Evolutionary conservation across 2,797 vertebrate species (phyloP).

Genomic region (Takifugu rubripes): DNA sequence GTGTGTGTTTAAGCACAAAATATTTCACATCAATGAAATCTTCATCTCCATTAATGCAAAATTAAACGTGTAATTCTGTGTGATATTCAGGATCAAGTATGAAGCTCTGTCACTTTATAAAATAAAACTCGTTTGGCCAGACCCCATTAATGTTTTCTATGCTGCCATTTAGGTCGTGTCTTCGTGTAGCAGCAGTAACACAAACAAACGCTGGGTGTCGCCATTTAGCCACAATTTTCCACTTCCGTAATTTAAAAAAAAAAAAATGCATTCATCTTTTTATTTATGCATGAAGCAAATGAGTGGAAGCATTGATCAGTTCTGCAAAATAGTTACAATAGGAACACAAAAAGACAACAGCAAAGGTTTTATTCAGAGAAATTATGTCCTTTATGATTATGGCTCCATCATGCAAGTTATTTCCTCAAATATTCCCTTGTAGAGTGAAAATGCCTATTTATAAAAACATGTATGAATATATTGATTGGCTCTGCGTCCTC

Average conservation of each 20-base stretch:
- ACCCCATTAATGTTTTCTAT: neutral
- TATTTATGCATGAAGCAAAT: too few species aligned
- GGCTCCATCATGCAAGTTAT: constrained; percentile 1
- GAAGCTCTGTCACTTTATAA: too few species aligned
- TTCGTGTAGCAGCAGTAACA: constrained; percentile 5
- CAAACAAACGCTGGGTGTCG: constrained; percentile 49
- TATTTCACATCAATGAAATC: too few species aligned
- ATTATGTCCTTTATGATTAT: constrained; percentile 8
- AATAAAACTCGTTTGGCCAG: neutral
- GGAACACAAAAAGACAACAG: constrained; percentile 20
- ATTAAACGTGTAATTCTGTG: too few species aligned
- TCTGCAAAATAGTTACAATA: neutral
- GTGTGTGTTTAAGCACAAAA: too few species aligned
- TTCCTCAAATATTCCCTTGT: neutral
- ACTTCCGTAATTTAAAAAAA: neutral
- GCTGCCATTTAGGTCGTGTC: too few species aligned
- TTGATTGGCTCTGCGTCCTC: too few species aligned
- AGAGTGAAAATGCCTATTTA: neutral
- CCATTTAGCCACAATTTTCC: constrained; percentile 12
- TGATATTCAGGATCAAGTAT: too few species aligned
- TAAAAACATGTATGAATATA: too few species aligned
- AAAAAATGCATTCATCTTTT: neutral
- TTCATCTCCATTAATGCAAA: too few species aligned
- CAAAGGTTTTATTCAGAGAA: constrained; percentile 6
- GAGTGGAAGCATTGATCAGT: too few species aligned